Base-by-base conservation (phyloP, 2,888 invertebrate species). In the Apodemia duryi region DNA sequence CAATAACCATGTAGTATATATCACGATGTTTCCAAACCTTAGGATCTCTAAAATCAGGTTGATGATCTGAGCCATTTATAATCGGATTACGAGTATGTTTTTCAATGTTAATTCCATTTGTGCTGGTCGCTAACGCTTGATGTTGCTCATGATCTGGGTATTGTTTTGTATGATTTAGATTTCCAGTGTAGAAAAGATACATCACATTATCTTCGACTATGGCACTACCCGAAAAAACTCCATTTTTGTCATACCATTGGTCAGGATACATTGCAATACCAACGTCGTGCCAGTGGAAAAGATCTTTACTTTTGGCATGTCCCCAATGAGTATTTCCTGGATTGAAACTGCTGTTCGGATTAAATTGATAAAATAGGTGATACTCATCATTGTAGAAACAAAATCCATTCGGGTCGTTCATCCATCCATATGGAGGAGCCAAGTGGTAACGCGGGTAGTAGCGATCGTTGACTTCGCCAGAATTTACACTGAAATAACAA, bases 371-470 rank as follows among this genome's bases (percentile, higher is more conserved):
- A 69, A 91, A 93, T 3, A 92, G 72, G 69, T 93, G 93, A 68
- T 87, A 93, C 21, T 82, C 78, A 3, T 80, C 75, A 1, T 79
- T 71, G 68, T 74, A 88, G 51, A 77, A 69, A 64, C 86, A 80
- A 68, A 93, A 87, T 6, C 93, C 93, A 65, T 93, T 93, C 0
- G 93, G 93, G 65, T 93, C 93, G 72, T 93, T 93, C 80, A 93
- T 89, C 93, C 93, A 93, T 51, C 91, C 92, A 6, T 70, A n/a
- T 0, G 76, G 77, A 0, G 88, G 86, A 5, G 81, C 77, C 32
- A 85, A 69, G 65, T 90, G 90, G 67, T 81, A 88, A 0, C 76
- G 74, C 3, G 88, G 87, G 49, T 79, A 78, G 61, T 73, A 86
- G 6, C 32, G 32, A 11, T 29, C 21, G 2, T 46, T 49, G 29